Evolutionary conservation across 2,797 vertebrate genomes (phyloP).

Genomic region (Caiman crocodilus): DNA sequence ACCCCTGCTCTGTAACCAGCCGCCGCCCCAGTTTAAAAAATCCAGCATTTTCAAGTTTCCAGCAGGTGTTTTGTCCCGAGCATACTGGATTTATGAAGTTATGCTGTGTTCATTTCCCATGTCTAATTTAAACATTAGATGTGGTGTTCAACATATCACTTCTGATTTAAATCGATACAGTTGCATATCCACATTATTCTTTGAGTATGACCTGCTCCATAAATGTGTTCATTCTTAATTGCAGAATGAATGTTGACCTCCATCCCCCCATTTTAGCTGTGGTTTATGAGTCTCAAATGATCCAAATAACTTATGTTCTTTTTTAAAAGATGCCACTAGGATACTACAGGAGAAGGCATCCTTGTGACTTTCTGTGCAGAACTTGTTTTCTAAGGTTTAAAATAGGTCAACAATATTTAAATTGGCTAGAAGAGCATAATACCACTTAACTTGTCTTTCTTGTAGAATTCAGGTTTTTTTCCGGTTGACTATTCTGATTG

Average conservation of each 20-base stretch:
- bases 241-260: too few relatives aligned
- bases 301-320: neutral
- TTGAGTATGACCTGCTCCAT: neutral
- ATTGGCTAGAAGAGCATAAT: neutral
- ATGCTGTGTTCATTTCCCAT: too few relatives aligned
- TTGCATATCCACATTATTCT: neutral
- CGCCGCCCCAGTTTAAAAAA: too few relatives aligned
- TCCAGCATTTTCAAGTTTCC: too few relatives aligned
- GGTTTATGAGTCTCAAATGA: neutral
- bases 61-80: too few relatives aligned
- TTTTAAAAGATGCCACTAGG: neutral
- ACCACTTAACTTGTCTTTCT: neutral
- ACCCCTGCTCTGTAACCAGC: too few relatives aligned
- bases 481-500: neutral
- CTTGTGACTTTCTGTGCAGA: neutral
- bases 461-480: neutral
- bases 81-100: too few relatives aligned
- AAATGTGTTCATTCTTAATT: too few relatives aligned
- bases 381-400: neutral
- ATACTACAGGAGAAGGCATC: neutral
- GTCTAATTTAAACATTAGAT: neutral
- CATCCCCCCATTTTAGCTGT: neutral
- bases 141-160: neutral
- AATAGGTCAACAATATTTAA: neutral
- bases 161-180: rapidly evolving